Conservation (phyloP, 2,888 invertebrate species). For the Eupithecia inturbata region DNA sequence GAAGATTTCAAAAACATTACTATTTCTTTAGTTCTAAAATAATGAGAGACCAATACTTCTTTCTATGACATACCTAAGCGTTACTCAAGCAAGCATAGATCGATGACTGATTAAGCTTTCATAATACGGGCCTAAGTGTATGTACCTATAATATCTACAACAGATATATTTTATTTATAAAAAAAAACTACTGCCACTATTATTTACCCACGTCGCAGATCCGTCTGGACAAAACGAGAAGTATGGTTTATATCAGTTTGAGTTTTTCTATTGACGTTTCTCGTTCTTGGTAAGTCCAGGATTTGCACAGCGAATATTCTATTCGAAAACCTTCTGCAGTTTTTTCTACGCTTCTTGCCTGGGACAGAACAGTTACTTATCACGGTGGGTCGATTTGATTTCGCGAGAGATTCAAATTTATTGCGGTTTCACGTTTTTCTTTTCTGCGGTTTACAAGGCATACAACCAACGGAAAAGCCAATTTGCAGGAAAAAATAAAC, state of each 20-base stretch:
- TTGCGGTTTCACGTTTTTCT: too few species aligned
- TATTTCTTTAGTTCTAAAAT: too few species aligned
- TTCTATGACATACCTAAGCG: too few species aligned
- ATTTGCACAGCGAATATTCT: not conserved
- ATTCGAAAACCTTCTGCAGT: not conserved
- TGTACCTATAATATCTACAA: not conserved
- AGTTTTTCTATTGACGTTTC: not conserved
- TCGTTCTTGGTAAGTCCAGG: not conserved
- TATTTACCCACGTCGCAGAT: slow-evolving; percentile 4
- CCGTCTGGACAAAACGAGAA: not conserved
- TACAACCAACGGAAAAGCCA: too few species aligned
- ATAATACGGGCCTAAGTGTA: too few species aligned
- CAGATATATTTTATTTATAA: not conserved
- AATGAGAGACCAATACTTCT: too few species aligned
- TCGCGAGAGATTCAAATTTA: not conserved
- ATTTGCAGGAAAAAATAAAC: too few species aligned
- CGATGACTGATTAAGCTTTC: too few species aligned
- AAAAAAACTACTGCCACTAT: not conserved
- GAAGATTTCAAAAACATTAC: too few species aligned
- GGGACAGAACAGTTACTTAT: not conserved
- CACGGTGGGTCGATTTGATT: not conserved
- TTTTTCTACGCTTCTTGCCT: not conserved
- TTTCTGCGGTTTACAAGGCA: too few species aligned
- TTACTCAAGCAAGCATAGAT: too few species aligned
- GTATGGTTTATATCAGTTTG: not conserved